Evolutionary conservation across 2,113 vertebrate genomes (phyloP), one percentile per base, ranked within the genome.

Genomic region (Mormoops blainvillei): DNA sequence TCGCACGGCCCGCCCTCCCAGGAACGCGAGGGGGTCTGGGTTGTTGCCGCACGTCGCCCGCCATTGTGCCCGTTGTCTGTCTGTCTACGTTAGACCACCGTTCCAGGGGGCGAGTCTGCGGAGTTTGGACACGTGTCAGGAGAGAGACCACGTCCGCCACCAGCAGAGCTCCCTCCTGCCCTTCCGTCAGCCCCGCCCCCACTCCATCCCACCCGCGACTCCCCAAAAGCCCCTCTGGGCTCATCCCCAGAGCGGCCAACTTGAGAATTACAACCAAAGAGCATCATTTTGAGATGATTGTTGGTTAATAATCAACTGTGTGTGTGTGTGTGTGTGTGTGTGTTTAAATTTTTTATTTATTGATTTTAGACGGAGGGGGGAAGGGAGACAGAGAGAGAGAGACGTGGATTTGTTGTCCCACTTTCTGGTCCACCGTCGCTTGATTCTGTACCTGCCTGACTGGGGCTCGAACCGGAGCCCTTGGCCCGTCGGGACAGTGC

Each of bases 81-180:
- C 38, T 78, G 84, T 58, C 10, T 26, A 26, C 9, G 56, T 26
- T 20, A 26, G 11, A 10, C 56, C 56, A 26, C 0, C 14, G 1
- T 10, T 41, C 76, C 4, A 3, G 26, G 13, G 78, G 48, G 20
- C 61, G 45, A 24, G 61, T 56, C 0, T 36, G 24, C 82, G 52
- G 87, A 16, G 13, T 26, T 84, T 65, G 31, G 33, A 16, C 73
- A 76, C 0, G 0, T 5, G 14, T 18, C 4, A 8, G 65, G 41
- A 77, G 1, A 3, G 50, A 71, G 20, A 19, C 8, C 26, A 11
- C 41, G 43, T n/a, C 77, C 33, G 0, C 36, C 36, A 31, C 61
- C 54, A 1, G 24, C 28, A 2, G 6, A 0, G 9, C 2, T 22
- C n/a, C 41, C 71, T 4, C 28, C 61, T 8, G n/a, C 38, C 89